A percentile compares a stretch with the other conserved stretches of the same genome.
These are phyloP conservation scores for Sinhomidia bicolor DNA, from an alignment of 2,888 invertebrate genomes.

Conservation along the genomic window DNA sequence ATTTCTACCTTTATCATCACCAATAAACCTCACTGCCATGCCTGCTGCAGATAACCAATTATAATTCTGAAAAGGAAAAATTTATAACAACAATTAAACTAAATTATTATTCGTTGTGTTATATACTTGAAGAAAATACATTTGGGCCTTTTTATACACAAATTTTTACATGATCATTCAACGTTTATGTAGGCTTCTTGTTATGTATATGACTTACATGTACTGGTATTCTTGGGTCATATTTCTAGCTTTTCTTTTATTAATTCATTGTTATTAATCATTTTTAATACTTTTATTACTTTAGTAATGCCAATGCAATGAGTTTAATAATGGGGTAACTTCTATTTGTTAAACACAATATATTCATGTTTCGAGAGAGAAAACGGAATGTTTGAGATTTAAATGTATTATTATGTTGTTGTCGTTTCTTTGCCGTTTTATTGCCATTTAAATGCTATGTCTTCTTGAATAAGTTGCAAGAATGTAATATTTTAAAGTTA, in stretches of 20 bases:
- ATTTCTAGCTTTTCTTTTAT: neutral
- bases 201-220: neutral
- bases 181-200: neutral
- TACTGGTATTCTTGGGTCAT: too few species aligned
- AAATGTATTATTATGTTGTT: too few species aligned
- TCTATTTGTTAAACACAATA: neutral
- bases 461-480: neutral
- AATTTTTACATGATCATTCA: constrained; percentile 2
- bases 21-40: constrained; percentile 22
- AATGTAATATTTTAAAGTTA: neutral
- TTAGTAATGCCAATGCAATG: constrained; percentile 3
- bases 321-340: neutral
- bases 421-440: neutral
- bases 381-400: too few species aligned
- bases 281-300: neutral
- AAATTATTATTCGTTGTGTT: neutral
- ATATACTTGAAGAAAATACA: neutral
- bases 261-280: neutral
- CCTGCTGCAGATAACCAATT: constrained; percentile 10
- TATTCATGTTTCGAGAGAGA: too few species aligned
- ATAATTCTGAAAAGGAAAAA: neutral
- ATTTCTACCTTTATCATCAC: neutral
- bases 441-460: neutral
- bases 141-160: neutral
- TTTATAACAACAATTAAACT: neutral